Base-by-base conservation (phyloP, 2,113 vertebrate species). In the Panthera uncia region DNA sequence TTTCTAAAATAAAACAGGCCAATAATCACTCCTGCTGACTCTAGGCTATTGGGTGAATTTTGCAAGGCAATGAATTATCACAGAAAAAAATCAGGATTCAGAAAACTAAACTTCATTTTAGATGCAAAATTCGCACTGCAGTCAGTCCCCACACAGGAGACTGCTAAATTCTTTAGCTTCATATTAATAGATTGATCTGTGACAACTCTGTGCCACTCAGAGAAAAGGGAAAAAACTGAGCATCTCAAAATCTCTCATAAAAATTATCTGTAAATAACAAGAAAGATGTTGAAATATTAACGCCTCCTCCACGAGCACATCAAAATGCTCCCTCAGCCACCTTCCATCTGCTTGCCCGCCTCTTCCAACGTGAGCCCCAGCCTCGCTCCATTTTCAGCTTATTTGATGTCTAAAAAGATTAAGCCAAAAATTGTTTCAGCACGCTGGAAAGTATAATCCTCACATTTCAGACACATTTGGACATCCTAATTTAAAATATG, bases 191-290 rank as follows among this genome's bases (percentile, higher is more conserved):
- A 97, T 65, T 94, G 92, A 96, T 94, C 74, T 87, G 29, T 97
- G 91, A 89, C n/a, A 94, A 89, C 71, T 74, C 41, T 50, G 31
- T 79, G 74, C 69, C 41, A 95, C 57, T 96, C 50, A n/a, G 61
- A 89, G 15, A 41, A 87, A 92, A 69, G 15, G 27, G 61, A 45
- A 92, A 94, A 97, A 97, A 97, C 66, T 96, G 97, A 98, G 97
- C 97, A 98, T 97, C 96, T 96, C 71, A 97, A 98, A 90, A 85
- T 55, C 87, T 95, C 86, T 94, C 87, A 96, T 96, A 95, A 97
- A 98, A 97, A 96, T 94, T 91, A 98, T 96, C 97, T 94, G 96
- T 96, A 98, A 98, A 98, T 98, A 98, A 93, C 36, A 1, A 95
- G 71, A 95, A 95, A 79, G 93, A 97, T 98, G 96, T 97, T 87